These are phyloP conservation scores for Podocnemis expansa DNA, from an alignment of 2,113 vertebrate genomes.

Conservation along the genomic window DNA sequence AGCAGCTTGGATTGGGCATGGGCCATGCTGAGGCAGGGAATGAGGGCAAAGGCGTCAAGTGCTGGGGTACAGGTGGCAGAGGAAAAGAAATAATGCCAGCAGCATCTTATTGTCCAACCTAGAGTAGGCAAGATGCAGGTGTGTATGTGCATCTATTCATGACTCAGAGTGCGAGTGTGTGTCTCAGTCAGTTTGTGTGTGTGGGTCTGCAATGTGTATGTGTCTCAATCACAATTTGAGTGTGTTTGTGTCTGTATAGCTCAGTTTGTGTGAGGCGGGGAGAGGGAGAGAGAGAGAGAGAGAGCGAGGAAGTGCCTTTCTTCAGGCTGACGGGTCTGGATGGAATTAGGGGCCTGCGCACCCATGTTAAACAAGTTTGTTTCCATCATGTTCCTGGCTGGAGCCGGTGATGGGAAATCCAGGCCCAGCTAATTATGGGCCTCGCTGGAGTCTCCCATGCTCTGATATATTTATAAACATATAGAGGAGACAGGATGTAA, in stretches of 20 bases:
- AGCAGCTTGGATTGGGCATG: background rate
- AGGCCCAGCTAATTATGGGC: slow-evolving; percentile 55
- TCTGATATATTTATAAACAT: slow-evolving; percentile 63
- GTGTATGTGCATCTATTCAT: background rate
- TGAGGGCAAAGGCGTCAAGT: background rate
- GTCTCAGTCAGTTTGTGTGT: background rate
- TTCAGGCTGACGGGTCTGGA: background rate
- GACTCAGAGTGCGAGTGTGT: background rate
- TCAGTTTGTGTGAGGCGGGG: background rate
- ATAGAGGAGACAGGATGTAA: slow-evolving; percentile 67
- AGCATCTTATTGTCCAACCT: background rate
- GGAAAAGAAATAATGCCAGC: background rate
- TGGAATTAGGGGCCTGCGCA: slow-evolving; percentile 34
- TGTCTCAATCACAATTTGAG: background rate
- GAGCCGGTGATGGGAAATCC: slow-evolving; percentile 49
- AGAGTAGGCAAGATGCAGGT: background rate
- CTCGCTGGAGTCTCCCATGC: slow-evolving; percentile 48
- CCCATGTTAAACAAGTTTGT: background rate
- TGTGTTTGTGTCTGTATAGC: background rate
- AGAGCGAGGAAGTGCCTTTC: background rate
- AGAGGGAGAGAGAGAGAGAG: background rate
- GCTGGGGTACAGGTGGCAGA: background rate
- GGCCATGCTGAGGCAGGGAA: background rate
- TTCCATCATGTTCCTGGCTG: slow-evolving; percentile 27
- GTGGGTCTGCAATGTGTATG: background rate